Evolutionary conservation across 2,888 invertebrate species (phyloP).

Genomic region (Eupithecia centaureata): DNA sequence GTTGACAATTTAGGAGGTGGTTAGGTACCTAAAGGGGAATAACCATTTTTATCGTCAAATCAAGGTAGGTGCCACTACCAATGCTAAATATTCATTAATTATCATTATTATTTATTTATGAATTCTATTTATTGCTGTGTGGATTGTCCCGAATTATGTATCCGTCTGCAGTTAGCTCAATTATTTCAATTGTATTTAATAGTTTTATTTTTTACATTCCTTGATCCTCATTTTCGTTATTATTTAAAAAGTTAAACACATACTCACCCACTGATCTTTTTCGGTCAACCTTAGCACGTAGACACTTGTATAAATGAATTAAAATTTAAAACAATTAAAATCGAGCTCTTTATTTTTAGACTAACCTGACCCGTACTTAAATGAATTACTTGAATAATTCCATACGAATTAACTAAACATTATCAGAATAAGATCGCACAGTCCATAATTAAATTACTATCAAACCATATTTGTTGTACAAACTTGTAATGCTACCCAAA

Average conservation of each 20-base stretch:
- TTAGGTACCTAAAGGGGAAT: too few relatives aligned
- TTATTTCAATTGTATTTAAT: too few relatives aligned
- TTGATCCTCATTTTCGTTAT: too few relatives aligned
- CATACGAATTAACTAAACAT: not conserved
- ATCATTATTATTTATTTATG: too few relatives aligned
- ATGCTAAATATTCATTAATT: too few relatives aligned
- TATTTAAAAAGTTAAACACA: too few relatives aligned
- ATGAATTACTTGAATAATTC: not conserved
- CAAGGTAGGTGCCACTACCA: not conserved
- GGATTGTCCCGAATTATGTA: too few relatives aligned
- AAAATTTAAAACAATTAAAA: not conserved
- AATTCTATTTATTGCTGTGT: too few relatives aligned
- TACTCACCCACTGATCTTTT: not conserved
- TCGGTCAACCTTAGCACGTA: not conserved
- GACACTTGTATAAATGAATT: not conserved
- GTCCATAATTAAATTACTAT: slow-evolving; percentile 29
- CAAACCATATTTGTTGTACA: slow-evolving; percentile 25
- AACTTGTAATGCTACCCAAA: slow-evolving; percentile 34
- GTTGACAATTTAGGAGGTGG: too few relatives aligned
- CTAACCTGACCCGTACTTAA: not conserved
- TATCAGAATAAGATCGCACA: slow-evolving; percentile 31
- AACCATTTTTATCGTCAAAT: not conserved
- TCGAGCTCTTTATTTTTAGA: not conserved
- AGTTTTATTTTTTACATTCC: too few relatives aligned
- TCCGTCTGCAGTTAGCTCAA: too few relatives aligned